A percentile compares a stretch with the other conserved stretches of the same genome.
These are phyloP conservation scores for Arrhopalites spinosus DNA, from an alignment of 2,888 invertebrate species.

Conservation along the genomic window DNA sequence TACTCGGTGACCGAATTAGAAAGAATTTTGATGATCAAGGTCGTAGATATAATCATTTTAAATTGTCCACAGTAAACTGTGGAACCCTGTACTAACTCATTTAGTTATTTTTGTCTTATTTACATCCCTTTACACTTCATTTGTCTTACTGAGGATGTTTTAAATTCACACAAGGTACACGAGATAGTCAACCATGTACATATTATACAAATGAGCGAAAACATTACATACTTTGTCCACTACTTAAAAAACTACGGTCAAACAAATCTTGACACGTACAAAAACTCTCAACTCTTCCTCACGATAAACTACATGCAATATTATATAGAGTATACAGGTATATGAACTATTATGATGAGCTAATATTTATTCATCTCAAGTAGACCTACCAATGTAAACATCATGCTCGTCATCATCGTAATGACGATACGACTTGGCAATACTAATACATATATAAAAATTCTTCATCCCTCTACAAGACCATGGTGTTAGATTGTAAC, in stretches of 20 bases:
- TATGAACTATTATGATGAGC: background rate
- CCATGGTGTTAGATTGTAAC: no score
- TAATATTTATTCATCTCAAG: constrained; percentile 30
- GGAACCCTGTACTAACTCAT: no score
- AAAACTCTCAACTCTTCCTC: background rate
- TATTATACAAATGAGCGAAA: background rate
- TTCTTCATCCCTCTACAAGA: no score
- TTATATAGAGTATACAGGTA: background rate
- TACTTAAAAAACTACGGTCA: constrained; percentile 16
- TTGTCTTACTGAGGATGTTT: background rate
- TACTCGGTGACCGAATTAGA: no score
- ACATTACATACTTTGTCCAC: background rate
- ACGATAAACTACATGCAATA: background rate
- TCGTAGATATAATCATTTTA: no score
- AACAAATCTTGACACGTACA: constrained; percentile 18
- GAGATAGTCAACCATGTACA: background rate
- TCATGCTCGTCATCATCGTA: no score
- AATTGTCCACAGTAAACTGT: no score
- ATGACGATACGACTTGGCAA: background rate
- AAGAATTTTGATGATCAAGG: no score
- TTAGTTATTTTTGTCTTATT: no score
- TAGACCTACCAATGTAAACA: constrained; percentile 25
- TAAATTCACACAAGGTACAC: background rate
- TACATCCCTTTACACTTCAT: no score
- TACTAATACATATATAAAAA: constrained; percentile 1